Conservation (phyloP, 1,140 invertebrate species). For the Pygmarrhopalites habei region DNA sequence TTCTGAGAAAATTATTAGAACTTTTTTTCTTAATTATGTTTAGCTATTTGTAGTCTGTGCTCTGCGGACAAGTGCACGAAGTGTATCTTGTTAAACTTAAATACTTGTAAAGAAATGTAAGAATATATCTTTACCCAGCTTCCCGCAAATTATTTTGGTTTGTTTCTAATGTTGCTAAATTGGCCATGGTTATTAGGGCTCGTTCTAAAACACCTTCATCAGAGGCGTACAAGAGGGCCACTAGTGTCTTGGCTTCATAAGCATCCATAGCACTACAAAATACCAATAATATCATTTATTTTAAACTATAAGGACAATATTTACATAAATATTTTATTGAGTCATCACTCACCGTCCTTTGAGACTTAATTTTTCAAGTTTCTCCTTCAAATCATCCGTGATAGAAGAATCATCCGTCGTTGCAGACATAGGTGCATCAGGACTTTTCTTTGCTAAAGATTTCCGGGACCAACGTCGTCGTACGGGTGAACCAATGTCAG, state of each 20-base stretch:
- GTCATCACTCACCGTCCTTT: slow-evolving; percentile 39
- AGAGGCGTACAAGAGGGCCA: slow-evolving; percentile 48
- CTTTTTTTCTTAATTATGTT: too few species aligned
- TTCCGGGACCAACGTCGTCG: slow-evolving; percentile 42
- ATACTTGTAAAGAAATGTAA: too few species aligned
- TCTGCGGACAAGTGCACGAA: too few species aligned
- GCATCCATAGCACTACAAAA: slow-evolving; percentile 45
- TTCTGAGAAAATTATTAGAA: too few species aligned
- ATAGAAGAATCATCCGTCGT: slow-evolving; percentile 14
- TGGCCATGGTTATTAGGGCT: slow-evolving; percentile 45
- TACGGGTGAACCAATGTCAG: slow-evolving; percentile 42
- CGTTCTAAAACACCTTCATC: slow-evolving; percentile 49
- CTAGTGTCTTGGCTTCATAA: slow-evolving; percentile 51
- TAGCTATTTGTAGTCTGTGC: too few species aligned
- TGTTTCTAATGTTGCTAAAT: slow-evolving; percentile 38
- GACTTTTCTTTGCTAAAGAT: slow-evolving; percentile 40
- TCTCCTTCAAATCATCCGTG: slow-evolving; percentile 42
- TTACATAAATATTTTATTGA: not conserved
- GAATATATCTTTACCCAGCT: too few species aligned
- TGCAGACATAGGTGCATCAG: not conserved
- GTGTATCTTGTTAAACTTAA: too few species aligned
- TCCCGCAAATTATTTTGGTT: slow-evolving; percentile 51
- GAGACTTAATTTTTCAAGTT: slow-evolving; percentile 41
- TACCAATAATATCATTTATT: slow-evolving; percentile 1
- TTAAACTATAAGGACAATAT: not conserved